Evolutionary conservation across 2,113 vertebrate genomes (phyloP), one percentile per base, ranked within the genome.

Genomic region (Elachura formosa): DNA sequence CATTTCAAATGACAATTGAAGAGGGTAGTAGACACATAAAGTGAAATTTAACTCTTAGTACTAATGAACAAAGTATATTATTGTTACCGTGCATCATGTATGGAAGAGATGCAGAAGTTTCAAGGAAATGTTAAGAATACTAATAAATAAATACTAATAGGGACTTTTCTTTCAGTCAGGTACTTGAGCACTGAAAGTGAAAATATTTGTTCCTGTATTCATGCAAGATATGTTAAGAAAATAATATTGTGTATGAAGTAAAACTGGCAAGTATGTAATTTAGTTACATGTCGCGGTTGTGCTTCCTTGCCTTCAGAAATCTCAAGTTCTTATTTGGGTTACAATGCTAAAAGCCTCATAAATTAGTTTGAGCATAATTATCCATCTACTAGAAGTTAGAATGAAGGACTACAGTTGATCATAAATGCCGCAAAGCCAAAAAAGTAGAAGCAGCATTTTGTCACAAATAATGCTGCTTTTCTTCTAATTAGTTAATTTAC

Each of bases 401-500:
- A 96, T 97, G 95, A 96, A 95, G 92, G 90, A 95, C 92, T 95
- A 89, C 74, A 94, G 94, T 97, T 98, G 96, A 97, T 98, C 94
- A 91, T 97, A 97, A 97, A 97, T 97, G 96, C 97, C 96, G 97
- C 76, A 94, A 95, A 97, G 95, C 96, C 96, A 96, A 97, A 79
- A 95, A 97, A 96, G 93, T 92, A 97, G 95, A 92, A 97, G 93
- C 55, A 96, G 89, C 93, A 91, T 97, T 97, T 98, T 98, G 97
- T 98, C 98, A 98, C 96, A 96, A 97, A 97, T 97, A 97, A 97
- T 96, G 88, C 93, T 93, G 87, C 93, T 97, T 98, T 98, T 97
- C 96, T 97, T 97, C 97, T 98, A 98, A 98, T 98, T 98, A 98
- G 97, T 98, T 98, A 95, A 98, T 98, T 98, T 98, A 98, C 98